Evolutionary conservation across 1,140 invertebrate genomes (phyloP).

Genomic region (Zaprionus kolodkinae): DNA sequence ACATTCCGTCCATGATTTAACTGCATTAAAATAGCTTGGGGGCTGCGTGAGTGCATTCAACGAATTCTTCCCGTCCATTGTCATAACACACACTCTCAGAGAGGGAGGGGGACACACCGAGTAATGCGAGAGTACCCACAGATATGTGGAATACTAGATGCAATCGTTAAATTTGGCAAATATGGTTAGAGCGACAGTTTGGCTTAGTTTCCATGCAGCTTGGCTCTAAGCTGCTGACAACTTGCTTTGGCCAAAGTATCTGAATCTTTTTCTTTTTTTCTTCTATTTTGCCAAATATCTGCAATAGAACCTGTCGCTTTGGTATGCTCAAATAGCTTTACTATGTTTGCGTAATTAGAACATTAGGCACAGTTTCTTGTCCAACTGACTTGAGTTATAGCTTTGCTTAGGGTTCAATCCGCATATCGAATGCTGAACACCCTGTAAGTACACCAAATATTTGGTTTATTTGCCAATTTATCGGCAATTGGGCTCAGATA

Average conservation of each 20-base stretch:
- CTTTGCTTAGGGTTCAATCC: neutral
- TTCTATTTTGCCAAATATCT: slow-evolving; percentile 17
- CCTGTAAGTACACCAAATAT: neutral
- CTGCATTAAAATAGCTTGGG: slow-evolving; percentile 68
- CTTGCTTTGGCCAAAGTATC: slow-evolving; percentile 43
- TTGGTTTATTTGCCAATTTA: neutral
- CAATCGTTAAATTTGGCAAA: slow-evolving; percentile 82
- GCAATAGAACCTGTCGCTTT: slow-evolving; percentile 28
- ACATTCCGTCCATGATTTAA: slow-evolving; percentile 71
- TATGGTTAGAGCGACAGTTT: slow-evolving; percentile 69
- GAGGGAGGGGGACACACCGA: no score
- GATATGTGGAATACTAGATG: slow-evolving; percentile 57
- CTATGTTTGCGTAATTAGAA: slow-evolving; percentile 30
- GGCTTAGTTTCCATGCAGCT: slow-evolving; percentile 42
- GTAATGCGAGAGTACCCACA: no score
- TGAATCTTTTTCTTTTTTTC: slow-evolving; percentile 9
- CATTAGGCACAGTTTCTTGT: slow-evolving; percentile 10
- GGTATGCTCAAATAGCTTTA: slow-evolving; percentile 12
- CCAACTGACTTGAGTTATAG: neutral
- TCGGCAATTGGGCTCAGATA: no score
- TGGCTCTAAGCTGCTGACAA: slow-evolving; percentile 20
- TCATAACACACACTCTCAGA: slow-evolving; percentile 61
- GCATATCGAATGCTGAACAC: neutral
- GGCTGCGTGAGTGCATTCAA: slow-evolving; percentile 70
- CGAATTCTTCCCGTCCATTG: slow-evolving; percentile 59